These are phyloP conservation scores for Microchirus variegatus DNA, from an alignment of 2,797 vertebrate species.

Conservation along the genomic window DNA sequence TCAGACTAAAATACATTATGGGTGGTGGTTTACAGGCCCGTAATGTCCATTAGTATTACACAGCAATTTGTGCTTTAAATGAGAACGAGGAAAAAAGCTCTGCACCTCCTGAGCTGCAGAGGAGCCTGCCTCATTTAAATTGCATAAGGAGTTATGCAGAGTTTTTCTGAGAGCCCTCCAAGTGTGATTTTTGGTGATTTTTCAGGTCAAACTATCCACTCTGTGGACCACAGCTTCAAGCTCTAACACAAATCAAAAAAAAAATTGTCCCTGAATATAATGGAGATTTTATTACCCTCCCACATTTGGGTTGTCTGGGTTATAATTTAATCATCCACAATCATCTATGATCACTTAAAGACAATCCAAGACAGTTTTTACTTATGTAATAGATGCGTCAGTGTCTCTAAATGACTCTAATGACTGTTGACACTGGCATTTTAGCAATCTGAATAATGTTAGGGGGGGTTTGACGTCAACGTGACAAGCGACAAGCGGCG, in stretches of 20 bases:
- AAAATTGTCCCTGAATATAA: constrained; percentile 59
- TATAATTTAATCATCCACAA: constrained; percentile 47
- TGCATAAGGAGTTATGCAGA: constrained; percentile 46
- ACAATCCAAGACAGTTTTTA: constrained; percentile 9
- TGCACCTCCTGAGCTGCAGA: constrained; percentile 27
- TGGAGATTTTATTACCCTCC: constrained; percentile 43
- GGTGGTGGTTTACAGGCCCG: not conserved
- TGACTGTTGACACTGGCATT: constrained; percentile 33
- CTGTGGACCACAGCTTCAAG: constrained; percentile 48
- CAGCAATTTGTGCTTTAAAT: not conserved
- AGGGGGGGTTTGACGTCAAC: constrained; percentile 21
- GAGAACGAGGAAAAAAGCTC: constrained; percentile 32
- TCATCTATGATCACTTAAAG: constrained; percentile 27
- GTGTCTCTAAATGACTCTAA: constrained; percentile 32
- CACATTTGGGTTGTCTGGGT: constrained; percentile 52
- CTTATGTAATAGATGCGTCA: constrained; percentile 28
- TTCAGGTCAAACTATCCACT: constrained; percentile 63
- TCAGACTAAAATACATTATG: constrained; percentile 2
- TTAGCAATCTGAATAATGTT: constrained; percentile 49
- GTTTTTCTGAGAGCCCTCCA: constrained; percentile 51
- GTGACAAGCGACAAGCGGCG: constrained; percentile 31
- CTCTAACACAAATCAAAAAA: constrained; percentile 51
- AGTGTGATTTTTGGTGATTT: constrained; percentile 62
- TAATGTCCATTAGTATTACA: constrained; percentile 10
- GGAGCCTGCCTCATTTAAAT: constrained; percentile 52